Evolutionary conservation across 1,140 invertebrate genomes (phyloP), one percentile per base, ranked within the genome.

Genomic region (Ruditapes philippinarum): DNA sequence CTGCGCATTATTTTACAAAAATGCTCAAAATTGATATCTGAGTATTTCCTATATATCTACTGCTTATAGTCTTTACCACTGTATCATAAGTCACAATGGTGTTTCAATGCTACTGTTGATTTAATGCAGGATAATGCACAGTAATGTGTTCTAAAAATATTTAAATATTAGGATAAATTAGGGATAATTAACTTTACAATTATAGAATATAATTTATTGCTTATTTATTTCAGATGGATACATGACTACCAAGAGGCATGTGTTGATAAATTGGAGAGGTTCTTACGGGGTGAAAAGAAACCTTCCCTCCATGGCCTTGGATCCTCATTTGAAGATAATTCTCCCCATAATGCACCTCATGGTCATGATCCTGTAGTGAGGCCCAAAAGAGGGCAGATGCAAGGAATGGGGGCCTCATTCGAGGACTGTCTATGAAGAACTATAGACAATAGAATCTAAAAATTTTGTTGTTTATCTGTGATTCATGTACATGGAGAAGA

Each of bases 191-290:
- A n/a, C n/a, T n/a, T n/a, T n/a, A n/a, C n/a, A n/a, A n/a, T n/a
- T n/a, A n/a, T n/a, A n/a, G n/a, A n/a, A n/a, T n/a, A n/a, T n/a
- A n/a, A n/a, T n/a, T n/a, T n/a, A n/a, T n/a, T n/a, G n/a, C n/a
- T n/a, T n/a, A n/a, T n/a, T n/a, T 45, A 1, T 76, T 91, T 45
- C 93, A 97, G 98, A 92, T 99, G 99, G 99, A 99, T 99, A 93
- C 99, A 99, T 94, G 99, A 99, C 95, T 99, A 99, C 95, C 99
- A 99, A 96, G 99, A 99, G 94, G 99, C 99, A 0, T 99, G 99
- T 96, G 98, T 99, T 93, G 99, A 99, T 96, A 99, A 99, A 97
- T 96, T 99, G 91, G 99, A 99, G 96, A 91, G 96, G 87, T 97
- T 97, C 82, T 81, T 95, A n/a, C 17, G 65, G 51, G 87, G 87